Conservation (phyloP, 2,888 invertebrate genomes). For the Stratiomys singularior region DNA sequence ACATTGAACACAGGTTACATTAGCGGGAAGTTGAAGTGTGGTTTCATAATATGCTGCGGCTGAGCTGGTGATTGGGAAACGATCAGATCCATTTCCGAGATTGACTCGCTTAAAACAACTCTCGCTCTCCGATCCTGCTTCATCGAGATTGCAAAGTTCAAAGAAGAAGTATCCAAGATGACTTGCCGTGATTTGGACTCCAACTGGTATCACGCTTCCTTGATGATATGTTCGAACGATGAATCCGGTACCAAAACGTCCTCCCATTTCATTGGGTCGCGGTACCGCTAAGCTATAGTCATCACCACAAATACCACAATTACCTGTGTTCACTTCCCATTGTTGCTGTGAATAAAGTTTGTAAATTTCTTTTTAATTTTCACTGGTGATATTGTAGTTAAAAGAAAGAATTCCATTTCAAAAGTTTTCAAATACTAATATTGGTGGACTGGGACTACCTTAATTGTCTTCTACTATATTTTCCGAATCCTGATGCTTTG, state of each 20-base stretch:
- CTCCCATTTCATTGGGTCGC: slow-evolving; percentile 68
- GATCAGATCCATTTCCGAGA: slow-evolving; percentile 58
- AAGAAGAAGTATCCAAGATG: slow-evolving; percentile 68
- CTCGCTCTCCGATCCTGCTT: slow-evolving; percentile 66
- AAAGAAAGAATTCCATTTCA: too few species aligned
- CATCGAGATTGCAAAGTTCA: slow-evolving; percentile 67
- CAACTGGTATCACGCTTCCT: slow-evolving; percentile 58
- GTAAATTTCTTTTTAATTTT: too few species aligned
- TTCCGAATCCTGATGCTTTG: too few species aligned
- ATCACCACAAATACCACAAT: slow-evolving; percentile 71
- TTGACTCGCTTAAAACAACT: slow-evolving; percentile 66
- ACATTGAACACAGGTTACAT: slow-evolving; percentile 67
- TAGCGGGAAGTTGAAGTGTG: slow-evolving; percentile 63
- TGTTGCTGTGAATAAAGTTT: slow-evolving; percentile 60
- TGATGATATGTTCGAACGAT: slow-evolving; percentile 64
- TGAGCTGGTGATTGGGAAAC: slow-evolving; percentile 54
- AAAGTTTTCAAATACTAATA: too few species aligned
- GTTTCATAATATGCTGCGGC: slow-evolving; percentile 57
- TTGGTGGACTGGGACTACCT: too few species aligned
- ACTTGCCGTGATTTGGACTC: slow-evolving; percentile 65
- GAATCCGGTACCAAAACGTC: slow-evolving; percentile 66
- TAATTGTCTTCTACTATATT: too few species aligned
- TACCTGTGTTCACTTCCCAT: slow-evolving; percentile 64
- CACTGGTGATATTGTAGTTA: too few species aligned
- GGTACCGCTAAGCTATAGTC: slow-evolving; percentile 64